phyloP scores from a whole-genome alignment of 1,140 invertebrate species.

The Formica exsecta region DNA sequence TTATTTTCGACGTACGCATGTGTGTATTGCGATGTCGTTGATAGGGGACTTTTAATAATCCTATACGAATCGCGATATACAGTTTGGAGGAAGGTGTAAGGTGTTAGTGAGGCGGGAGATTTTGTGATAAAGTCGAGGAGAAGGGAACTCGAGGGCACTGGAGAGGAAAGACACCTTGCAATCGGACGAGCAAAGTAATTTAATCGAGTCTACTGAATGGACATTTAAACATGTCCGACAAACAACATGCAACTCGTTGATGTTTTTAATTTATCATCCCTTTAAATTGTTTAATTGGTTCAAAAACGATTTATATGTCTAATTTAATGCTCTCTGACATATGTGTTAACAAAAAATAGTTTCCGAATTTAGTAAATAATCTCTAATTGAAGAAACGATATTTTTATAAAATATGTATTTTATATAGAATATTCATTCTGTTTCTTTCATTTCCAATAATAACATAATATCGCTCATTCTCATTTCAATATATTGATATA shows the following conservation, averaged over 20 bases:
- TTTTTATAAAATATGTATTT: neutral
- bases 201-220: constrained; percentile 31
- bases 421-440: neutral
- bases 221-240: constrained; percentile 33
- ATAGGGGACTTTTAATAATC: constrained; percentile 53
- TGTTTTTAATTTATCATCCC: neutral
- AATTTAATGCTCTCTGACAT: no score
- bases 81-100: constrained; percentile 2
- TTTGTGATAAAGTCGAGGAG: constrained; percentile 31
- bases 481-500: neutral
- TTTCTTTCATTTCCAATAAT: neutral
- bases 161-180: constrained; percentile 35
- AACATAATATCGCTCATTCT: neutral
- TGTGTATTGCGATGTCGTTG: constrained; percentile 15
- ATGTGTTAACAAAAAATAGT: neutral
- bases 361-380: neutral
- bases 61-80: constrained; percentile 34
- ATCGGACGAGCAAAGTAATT: constrained; percentile 36
- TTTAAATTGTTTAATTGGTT: no score
- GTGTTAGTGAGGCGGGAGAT: constrained; percentile 51
- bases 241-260: neutral
- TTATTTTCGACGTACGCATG: no score
- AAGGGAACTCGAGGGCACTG: constrained; percentile 24
- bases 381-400: neutral
- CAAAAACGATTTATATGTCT: neutral